These are phyloP conservation scores for Calephelis virginiensis DNA, from an alignment of 1,140 invertebrate genomes.

Conservation along the genomic window DNA sequence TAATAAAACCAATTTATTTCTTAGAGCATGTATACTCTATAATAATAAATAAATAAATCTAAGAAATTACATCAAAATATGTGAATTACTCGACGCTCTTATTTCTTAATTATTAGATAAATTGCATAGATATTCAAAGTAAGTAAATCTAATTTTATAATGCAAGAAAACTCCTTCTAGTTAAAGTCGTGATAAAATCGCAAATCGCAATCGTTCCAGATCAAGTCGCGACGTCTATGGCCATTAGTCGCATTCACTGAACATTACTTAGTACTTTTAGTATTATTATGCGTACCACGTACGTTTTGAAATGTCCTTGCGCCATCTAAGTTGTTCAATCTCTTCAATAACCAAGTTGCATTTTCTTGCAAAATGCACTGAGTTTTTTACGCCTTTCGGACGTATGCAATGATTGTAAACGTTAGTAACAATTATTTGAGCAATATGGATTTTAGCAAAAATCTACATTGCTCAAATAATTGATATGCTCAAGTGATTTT, in stretches of 20 bases:
- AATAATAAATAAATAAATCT: too few relatives aligned
- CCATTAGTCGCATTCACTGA: slow-evolving; percentile 2
- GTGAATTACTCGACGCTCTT: background rate
- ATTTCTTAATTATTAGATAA: slow-evolving; percentile 10
- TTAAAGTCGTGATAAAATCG: slow-evolving; percentile 12
- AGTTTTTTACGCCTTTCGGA: slow-evolving; percentile 1
- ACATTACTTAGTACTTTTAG: slow-evolving; percentile 4
- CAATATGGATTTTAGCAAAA: too few relatives aligned
- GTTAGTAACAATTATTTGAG: background rate
- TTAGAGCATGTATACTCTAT: too few relatives aligned
- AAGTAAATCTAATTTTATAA: background rate
- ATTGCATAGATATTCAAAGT: background rate
- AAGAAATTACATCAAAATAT: slow-evolving; percentile 3
- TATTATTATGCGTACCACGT: slow-evolving; percentile 21
- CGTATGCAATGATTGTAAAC: too few relatives aligned
- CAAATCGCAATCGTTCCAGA: slow-evolving; percentile 6
- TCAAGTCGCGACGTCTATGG: background rate
- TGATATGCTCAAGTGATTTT: too few relatives aligned
- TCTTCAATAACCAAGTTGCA: slow-evolving; percentile 10
- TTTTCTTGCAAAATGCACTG: slow-evolving; percentile 17
- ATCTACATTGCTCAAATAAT: too few relatives aligned
- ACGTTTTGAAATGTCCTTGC: slow-evolving; percentile 24
- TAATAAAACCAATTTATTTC: too few relatives aligned
- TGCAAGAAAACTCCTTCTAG: background rate
- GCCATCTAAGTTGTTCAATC: slow-evolving; percentile 10